Percentiles rank a stretch among this genome's conserved stretches.
These are phyloP conservation scores for Metalampra italica DNA, from an alignment of 2,888 invertebrate genomes.

Conservation along the genomic window DNA sequence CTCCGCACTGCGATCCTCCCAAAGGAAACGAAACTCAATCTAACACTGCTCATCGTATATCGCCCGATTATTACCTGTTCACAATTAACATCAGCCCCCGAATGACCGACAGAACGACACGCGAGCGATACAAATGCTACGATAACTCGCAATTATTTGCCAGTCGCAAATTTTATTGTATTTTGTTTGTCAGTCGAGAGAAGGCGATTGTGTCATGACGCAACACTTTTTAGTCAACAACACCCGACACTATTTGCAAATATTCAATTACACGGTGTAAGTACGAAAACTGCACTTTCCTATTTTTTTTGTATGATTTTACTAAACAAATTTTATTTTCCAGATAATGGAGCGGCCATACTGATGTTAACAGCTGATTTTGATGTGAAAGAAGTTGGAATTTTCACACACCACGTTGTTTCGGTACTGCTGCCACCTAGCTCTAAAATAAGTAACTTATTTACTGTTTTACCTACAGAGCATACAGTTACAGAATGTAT, in stretches of 20 bases:
- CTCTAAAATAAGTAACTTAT: conserved; percentile 14
- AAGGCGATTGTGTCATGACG: conserved; percentile 75
- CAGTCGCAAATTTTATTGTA: conserved; percentile 70
- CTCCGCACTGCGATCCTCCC: conserved; percentile 69
- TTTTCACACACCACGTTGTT: conserved; percentile 70
- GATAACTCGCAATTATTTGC: conserved; percentile 31
- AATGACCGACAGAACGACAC: conserved; percentile 44
- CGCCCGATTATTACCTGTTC: conserved; percentile 41
- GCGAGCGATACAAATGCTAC: conserved; percentile 49
- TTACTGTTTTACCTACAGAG: conserved; percentile 41
- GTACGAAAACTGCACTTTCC: conserved; percentile 66
- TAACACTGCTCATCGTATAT: conserved; percentile 70
- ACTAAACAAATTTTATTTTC: conserved; percentile 67
- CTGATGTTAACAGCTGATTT: conserved; percentile 79
- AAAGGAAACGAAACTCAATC: conserved; percentile 70
- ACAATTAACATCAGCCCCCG: conserved; percentile 61
- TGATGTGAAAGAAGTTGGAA: conserved; percentile 69
- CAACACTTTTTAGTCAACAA: conserved; percentile 75
- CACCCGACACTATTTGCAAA: conserved; percentile 51
- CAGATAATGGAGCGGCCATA: conserved; percentile 71
- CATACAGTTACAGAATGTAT: not conserved
- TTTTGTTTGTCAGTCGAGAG: conserved; percentile 73
- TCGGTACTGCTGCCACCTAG: conserved; percentile 51
- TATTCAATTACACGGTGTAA: conserved; percentile 51
- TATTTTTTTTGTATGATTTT: conserved; percentile 60